Percentiles rank a stretch among this genome's conserved stretches.
Evolutionary conservation across 2,113 vertebrate genomes (phyloP).

Genomic region (Centrocercus urophasianus): DNA sequence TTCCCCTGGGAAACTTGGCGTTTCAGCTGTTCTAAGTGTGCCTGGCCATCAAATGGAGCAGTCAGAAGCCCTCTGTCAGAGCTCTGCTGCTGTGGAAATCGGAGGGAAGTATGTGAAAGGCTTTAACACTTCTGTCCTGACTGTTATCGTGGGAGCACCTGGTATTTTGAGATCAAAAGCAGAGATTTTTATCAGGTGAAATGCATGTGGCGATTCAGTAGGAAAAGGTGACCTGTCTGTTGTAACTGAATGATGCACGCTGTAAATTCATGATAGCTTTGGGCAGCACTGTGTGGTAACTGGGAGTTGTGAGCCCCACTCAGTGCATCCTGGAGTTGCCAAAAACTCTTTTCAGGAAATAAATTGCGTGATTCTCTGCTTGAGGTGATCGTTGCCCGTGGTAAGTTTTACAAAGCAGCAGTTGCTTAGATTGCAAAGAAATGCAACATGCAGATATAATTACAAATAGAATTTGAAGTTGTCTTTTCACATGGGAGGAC

Average conservation of each 20-base stretch:
- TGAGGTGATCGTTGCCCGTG: background rate
- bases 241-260: background rate
- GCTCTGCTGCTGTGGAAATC: constrained; percentile 71
- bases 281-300: constrained; percentile 1
- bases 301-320: background rate
- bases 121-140: constrained; percentile 69
- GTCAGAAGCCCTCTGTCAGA: constrained; percentile 76
- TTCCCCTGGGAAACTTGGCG: constrained; percentile 71
- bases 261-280: background rate
- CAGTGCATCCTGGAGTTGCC: background rate
- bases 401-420: background rate
- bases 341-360: background rate
- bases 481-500: background rate
- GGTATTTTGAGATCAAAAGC: constrained; percentile 31
- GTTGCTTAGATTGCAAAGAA: background rate
- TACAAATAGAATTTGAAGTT: background rate
- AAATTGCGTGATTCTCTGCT: background rate
- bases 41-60: constrained; percentile 77
- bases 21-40: constrained; percentile 74
- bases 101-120: constrained; percentile 53
- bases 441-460: background rate
- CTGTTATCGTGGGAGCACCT: constrained; percentile 65
- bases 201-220: background rate
- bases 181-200: constrained; percentile 9
- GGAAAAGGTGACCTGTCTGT: background rate